Conservation (phyloP, 2,113 vertebrate species). For the Eolophus roseicapilla region DNA sequence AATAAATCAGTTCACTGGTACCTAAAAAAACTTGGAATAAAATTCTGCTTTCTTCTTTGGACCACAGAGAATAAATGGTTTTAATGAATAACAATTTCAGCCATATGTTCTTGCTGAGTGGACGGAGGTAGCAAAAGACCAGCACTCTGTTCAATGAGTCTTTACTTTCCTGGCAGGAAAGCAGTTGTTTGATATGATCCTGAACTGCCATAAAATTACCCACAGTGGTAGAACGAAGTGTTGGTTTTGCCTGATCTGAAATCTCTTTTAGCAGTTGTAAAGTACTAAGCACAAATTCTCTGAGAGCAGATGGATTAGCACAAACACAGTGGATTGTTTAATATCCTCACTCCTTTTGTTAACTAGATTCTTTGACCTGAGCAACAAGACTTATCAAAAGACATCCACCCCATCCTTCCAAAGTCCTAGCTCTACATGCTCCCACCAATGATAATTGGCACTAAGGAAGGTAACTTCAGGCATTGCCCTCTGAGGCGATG, state of each 20-base stretch:
- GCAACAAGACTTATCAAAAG: not conserved
- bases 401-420: not conserved
- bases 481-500: not conserved
- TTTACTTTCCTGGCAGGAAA: not conserved
- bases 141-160: not conserved
- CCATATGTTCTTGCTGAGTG: not conserved
- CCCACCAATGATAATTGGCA: not conserved
- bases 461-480: not conserved
- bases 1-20: not conserved
- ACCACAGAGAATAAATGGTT: not conserved
- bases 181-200: not conserved
- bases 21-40: not conserved
- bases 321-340: not conserved
- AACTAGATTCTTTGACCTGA: not conserved
- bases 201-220: not conserved
- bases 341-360: not conserved
- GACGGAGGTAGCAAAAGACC: not conserved
- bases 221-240: not conserved
- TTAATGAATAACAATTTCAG: not conserved
- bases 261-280: not conserved
- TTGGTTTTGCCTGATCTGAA: not conserved
- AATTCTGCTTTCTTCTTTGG: not conserved
- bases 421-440: not conserved
- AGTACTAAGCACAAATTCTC: not conserved
- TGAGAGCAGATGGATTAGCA: not conserved